A percentile compares a stretch with the other conserved stretches of the same genome.
These are phyloP conservation scores for Leptopilina myrica DNA, from an alignment of 2,888 invertebrate species.

Conservation along the genomic window DNA sequence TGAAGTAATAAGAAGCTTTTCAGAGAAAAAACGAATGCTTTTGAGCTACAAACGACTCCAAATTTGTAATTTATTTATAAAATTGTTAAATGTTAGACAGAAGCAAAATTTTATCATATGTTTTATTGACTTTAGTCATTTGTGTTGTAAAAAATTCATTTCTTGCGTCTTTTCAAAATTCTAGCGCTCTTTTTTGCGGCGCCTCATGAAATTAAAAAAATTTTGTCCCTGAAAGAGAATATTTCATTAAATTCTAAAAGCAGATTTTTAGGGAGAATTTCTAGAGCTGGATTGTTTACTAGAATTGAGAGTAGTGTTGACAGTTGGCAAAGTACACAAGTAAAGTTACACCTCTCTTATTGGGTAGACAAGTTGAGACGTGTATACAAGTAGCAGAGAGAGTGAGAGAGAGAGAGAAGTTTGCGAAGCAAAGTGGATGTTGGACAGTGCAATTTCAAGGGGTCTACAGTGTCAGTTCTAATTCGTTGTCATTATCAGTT, in stretches of 20 bases:
- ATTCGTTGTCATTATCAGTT: conserved; percentile 24
- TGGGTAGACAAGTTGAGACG: conserved; percentile 3
- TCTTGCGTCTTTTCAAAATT: too few species aligned
- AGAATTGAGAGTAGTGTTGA: background rate
- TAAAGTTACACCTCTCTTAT: background rate
- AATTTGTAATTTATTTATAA: too few species aligned
- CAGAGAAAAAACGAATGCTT: too few species aligned
- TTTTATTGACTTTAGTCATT: too few species aligned
- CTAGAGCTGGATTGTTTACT: background rate
- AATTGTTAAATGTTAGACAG: too few species aligned
- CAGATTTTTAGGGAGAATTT: background rate
- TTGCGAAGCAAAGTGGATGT: background rate
- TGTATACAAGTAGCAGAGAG: background rate
- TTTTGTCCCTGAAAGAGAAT: too few species aligned
- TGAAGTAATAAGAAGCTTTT: too few species aligned
- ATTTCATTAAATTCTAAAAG: background rate
- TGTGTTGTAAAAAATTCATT: too few species aligned
- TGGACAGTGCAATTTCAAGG: background rate
- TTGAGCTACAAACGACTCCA: too few species aligned
- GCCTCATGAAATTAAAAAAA: too few species aligned
- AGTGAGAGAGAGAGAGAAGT: background rate
- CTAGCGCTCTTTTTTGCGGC: too few species aligned
- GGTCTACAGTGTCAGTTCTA: conserved; percentile 8
- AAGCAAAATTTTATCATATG: too few species aligned
- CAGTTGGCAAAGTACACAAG: conserved; percentile 12